Base-by-base conservation (phyloP, 2,888 invertebrate species). In the Tethea ocularis region DNA sequence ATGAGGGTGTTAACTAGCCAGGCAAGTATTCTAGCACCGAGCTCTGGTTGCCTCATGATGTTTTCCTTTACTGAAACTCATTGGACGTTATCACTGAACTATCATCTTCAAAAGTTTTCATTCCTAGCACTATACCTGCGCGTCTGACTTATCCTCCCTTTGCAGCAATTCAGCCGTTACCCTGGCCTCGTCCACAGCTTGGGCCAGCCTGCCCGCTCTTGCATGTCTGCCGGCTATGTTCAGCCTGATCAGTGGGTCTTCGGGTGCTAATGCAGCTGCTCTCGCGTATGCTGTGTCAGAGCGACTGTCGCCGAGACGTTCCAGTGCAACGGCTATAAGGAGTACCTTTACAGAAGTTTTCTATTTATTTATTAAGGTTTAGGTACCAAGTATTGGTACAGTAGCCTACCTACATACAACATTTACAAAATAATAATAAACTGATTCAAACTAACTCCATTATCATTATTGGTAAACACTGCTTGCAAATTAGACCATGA, bases 161-260 rank as follows among this genome's bases (percentile, higher is more conserved):
- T 82, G 77, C 46, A 91, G 65, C 41, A 89, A 61, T 2, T 73
- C 65, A 0, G 79, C 81, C 6, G 84, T 78, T 1, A 69, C 62
- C 1, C 53, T 65, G 1, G 88, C 86, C 54, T 88, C 88, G 13
- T 80, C 68, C 1, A 76, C 66, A 0, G 92, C 87, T 7, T 85
- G 77, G 0, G 33, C 29, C 2, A 86, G 57, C 5, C 88, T 70
- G 0, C 87, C 91, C 0, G 78, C 79, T 0, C 92, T 69, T 0
- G 87, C 91, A 59, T 86, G 87, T 23, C 91, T 68, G 0, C 80
- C 92, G 0, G 91, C 91, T 52, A 86, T 46, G 70, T 92, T 91
- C 2, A 92, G 65, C 1, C 88, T 69, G n/a, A 91, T 69, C 5
- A 91, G 81, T 0, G 89, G 77, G 46, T 90, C 87, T 2, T 80